Evolutionary conservation across 2,888 invertebrate species (phyloP), one percentile per base, ranked within the genome.

Genomic region (Pachydiplax longipennis): DNA sequence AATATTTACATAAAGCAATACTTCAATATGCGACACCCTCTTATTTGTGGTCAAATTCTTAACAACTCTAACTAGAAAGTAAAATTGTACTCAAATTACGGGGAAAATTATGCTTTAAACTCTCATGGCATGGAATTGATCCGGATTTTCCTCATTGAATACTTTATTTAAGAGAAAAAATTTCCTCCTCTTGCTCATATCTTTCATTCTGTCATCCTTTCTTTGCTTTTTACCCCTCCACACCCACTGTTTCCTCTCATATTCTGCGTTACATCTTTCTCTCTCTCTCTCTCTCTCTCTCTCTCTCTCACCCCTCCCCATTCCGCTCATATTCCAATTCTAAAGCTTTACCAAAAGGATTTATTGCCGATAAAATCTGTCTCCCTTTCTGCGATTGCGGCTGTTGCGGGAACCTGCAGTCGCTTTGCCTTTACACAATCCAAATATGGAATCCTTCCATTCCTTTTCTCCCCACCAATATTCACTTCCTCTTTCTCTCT

Each of bases 311-410:
- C 65, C 3, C 61, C 65, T n/a, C 22, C 8, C 31, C 73, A 13
- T 31, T 18, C 2, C 53, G 13, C 73, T 73, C 73, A 73, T 73
- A 73, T 73, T 73, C 73, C 73, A 73, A 31, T 73, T 73, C 73
- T 73, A 73, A 73, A 73, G 73, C 73, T 73, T 73, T 31, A 73
- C 73, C 73, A 31, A 73, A 73, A 73, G 73, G 73, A 73, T 73
- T 73, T 73, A 73, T 73, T 73, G 73, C 73, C 73, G 73, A 73
- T 73, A 73, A 73, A 73, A 73, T 73, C 73, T 73, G 73, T 73
- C 73, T 73, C 73, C 73, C 73, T 31, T 31, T 31, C 73, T 73
- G 25, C 31, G 73, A 73, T 73, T 73, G 73, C 73, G 73, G 73
- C 73, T 73, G 25, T 31, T 73, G 73, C 31, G 73, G 73, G 65